These are phyloP conservation scores for Schizopygopsis malacanthus DNA, from an alignment of 2,797 vertebrate genomes.

Conservation along the genomic window DNA sequence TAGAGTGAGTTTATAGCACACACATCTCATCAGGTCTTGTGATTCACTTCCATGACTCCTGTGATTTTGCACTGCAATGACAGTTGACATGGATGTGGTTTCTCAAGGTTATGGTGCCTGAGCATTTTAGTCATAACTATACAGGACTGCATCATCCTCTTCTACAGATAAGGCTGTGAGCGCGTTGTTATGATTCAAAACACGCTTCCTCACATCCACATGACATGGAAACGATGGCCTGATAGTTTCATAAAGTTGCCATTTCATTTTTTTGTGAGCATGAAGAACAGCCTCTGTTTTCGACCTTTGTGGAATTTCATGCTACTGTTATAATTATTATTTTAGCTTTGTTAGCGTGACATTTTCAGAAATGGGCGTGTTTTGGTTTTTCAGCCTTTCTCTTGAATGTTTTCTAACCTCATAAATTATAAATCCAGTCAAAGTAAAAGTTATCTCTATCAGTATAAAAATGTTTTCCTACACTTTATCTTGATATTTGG, in stretches of 20 bases:
- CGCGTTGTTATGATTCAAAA: conserved; percentile 24
- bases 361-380: conserved; percentile 30
- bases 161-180: not conserved
- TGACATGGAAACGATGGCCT: not conserved
- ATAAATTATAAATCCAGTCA: not conserved
- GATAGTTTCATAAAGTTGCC: not conserved
- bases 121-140: conserved; percentile 38
- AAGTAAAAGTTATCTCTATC: not conserved
- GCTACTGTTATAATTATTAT: conserved; percentile 29
- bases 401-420: not conserved
- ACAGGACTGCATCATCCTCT: conserved; percentile 31
- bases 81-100: conserved; percentile 18
- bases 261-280: not conserved
- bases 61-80: not conserved
- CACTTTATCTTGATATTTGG: conserved; percentile 42
- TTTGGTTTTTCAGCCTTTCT: conserved; percentile 16
- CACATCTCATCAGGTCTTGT: not conserved
- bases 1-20: not conserved
- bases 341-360: conserved; percentile 44
- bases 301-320: conserved; percentile 17
- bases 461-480: conserved; percentile 19
- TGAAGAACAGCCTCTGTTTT: not conserved
- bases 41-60: conserved; percentile 5
- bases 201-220: not conserved
- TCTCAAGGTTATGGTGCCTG: not conserved